Conservation (phyloP, 2,888 invertebrate genomes). For the Orchesellides sinensis region DNA sequence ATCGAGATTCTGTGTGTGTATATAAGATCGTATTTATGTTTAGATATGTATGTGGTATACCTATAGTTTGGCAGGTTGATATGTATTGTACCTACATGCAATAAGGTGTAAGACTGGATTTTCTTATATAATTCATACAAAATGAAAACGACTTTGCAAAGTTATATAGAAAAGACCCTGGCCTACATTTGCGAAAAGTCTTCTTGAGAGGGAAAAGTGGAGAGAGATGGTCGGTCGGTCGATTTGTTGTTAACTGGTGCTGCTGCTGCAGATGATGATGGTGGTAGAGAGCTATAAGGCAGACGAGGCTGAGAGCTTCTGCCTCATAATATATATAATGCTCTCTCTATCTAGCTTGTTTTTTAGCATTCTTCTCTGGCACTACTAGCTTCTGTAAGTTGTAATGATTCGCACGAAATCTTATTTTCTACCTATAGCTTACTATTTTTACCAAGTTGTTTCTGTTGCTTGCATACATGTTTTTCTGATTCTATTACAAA, state of each 20-base stretch:
- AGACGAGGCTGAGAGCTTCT: conserved; percentile 11
- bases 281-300: not conserved
- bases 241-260: conserved; percentile 61
- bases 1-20: not conserved
- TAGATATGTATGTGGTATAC: too few relatives aligned
- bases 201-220: conserved; percentile 36
- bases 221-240: conserved; percentile 45
- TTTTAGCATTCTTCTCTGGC: too few relatives aligned
- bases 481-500: too few relatives aligned
- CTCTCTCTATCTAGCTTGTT: too few relatives aligned
- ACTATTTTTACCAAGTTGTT: conserved; percentile 17
- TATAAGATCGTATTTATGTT: not conserved
- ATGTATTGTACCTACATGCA: not conserved
- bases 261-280: conserved; percentile 15
- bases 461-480: not conserved
- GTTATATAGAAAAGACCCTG: conserved; percentile 67
- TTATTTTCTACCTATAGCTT: not conserved
- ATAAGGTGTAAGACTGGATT: conserved; percentile 39
- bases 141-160: conserved; percentile 60
- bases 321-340: too few relatives aligned
- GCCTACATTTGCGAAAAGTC: conserved; percentile 67
- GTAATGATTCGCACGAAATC: too few relatives aligned
- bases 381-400: too few relatives aligned
- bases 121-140: conserved; percentile 58
- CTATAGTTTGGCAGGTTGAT: too few relatives aligned